Conservation (phyloP, 2,888 invertebrate species). For the Furcula furcula region DNA sequence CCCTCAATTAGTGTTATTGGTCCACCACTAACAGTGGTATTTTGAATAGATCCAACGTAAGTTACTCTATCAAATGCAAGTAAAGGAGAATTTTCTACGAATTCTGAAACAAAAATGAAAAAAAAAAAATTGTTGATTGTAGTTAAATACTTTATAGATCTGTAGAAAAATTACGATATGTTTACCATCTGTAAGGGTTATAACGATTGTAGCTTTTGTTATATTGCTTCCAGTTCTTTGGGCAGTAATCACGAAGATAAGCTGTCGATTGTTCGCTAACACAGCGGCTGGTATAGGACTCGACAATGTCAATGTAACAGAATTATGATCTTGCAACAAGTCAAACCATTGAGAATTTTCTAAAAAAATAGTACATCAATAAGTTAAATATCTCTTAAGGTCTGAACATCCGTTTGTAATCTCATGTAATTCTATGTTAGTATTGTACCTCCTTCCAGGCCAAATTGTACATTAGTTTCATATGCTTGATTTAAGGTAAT, state of each 20-base stretch:
- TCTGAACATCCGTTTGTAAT: not conserved
- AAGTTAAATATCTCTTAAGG: no score
- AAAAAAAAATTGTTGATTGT: no score
- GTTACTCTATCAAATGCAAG: conserved; percentile 32
- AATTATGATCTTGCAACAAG: conserved; percentile 8
- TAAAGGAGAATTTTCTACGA: conserved; percentile 8
- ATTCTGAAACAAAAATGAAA: conserved; percentile 10
- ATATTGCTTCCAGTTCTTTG: conserved; percentile 13
- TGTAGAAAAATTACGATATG: no score
- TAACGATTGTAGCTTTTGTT: conserved; percentile 28
- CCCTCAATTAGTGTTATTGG: conserved; percentile 35
- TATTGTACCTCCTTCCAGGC: conserved; percentile 38
- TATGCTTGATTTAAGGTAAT: conserved; percentile 28
- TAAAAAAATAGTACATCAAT: no score
- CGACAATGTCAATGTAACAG: conserved; percentile 11
- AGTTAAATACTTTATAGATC: no score
- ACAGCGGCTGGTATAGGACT: conserved; percentile 27
- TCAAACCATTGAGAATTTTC: not conserved
- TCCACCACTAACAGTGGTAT: conserved; percentile 14
- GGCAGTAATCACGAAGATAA: conserved; percentile 32
- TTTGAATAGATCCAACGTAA: conserved; percentile 31
- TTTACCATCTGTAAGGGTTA: conserved; percentile 27
- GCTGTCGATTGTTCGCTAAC: conserved; percentile 28
- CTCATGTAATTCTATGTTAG: no score
- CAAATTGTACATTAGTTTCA: conserved; percentile 28